Base-by-base conservation (phyloP, 2,888 invertebrate genomes). In the Busseola fusca region DNA sequence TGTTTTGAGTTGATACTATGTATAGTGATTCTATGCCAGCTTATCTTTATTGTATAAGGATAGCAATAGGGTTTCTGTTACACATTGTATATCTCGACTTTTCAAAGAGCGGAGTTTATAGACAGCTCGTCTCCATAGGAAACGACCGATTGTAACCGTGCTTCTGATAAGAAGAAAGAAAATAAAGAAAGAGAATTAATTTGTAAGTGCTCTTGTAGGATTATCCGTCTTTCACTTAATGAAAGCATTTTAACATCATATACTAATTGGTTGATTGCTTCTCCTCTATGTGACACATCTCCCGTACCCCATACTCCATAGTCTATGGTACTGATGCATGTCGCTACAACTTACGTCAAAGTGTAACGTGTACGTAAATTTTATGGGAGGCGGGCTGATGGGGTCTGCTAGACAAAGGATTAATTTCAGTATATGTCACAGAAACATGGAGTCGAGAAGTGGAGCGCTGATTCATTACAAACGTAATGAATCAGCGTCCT, bases 351-450 rank as follows among this genome's bases (percentile, higher is more conserved):
- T 67, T 63, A 54, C 50, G 58, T 64, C 60, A 67, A 64, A 64
- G 52, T 69, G 56, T 81, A 66, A 76, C 58, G 30, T 42, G 69
- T 54, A 45, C 64, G 69, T 82, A 73, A 57, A 79, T 82, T 79
- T 80, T 69, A 82, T 82, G 64, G 52, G 64, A 60, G 57, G 48
- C 60, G 60, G 42, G 60, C n/a, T 69, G 69, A 79, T 82, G 79
- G 79, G 64, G 42, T 50, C 30, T 72, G 56, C 40, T 25, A 42
- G 54, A 80, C 69, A 69, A 79, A 74, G 80, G 80, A 79, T 82
- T 66, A 74, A 64, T 79, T 74, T 30, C 34, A 82, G 64, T 42
- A 64, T n/a, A 59, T 62, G 60, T 12, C 57, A 30, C 42, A 16
- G 25, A 69, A 42, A 58, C 62, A 54, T 34, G 50, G 34, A 54